phyloP scores from a whole-genome alignment of 1,140 invertebrate species.

The Dolichoris vasculosae region DNA sequence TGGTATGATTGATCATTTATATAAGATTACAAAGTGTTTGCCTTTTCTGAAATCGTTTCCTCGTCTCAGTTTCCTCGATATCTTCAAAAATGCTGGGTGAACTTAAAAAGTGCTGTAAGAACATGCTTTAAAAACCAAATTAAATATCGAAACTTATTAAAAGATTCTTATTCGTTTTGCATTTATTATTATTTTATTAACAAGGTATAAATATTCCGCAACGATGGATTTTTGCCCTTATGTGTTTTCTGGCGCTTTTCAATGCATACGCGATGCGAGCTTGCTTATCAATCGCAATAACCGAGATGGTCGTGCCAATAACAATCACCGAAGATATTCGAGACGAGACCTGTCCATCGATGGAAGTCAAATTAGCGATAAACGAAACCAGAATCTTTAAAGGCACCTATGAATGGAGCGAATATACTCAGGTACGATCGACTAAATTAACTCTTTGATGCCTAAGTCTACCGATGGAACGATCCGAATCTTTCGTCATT shows the following conservation, averaged over 20 bases:
- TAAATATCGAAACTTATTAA: not conserved
- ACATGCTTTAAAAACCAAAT: not conserved
- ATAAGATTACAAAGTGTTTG: slow-evolving; percentile 5
- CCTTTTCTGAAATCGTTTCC: not conserved
- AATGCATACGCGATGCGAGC: slow-evolving; percentile 93
- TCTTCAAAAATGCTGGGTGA: slow-evolving; percentile 31
- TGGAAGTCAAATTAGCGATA: not conserved
- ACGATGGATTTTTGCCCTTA: slow-evolving; percentile 85
- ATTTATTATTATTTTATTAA: slow-evolving; percentile 21
- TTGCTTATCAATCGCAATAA: slow-evolving; percentile 91
- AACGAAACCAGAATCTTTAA: not conserved
- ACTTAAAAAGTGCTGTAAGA: slow-evolving; percentile 45
- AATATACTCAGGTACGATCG: slow-evolving; percentile 51
- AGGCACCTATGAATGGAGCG: slow-evolving; percentile 59
- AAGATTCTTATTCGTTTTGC: not conserved
- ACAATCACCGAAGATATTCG: slow-evolving; percentile 58
- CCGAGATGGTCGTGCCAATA: slow-evolving; percentile 82
- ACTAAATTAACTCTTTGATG: not conserved
- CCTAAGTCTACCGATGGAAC: not conserved
- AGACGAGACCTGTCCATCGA: slow-evolving; percentile 75
- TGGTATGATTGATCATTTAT: slow-evolving; percentile 19
- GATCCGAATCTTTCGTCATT: too few species aligned
- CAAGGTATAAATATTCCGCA: slow-evolving; percentile 81
- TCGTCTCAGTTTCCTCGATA: not conserved
- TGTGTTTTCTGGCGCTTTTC: slow-evolving; percentile 88